These are phyloP conservation scores for Synergus itoensis DNA, from an alignment of 2,888 invertebrate genomes.

Conservation along the genomic window DNA sequence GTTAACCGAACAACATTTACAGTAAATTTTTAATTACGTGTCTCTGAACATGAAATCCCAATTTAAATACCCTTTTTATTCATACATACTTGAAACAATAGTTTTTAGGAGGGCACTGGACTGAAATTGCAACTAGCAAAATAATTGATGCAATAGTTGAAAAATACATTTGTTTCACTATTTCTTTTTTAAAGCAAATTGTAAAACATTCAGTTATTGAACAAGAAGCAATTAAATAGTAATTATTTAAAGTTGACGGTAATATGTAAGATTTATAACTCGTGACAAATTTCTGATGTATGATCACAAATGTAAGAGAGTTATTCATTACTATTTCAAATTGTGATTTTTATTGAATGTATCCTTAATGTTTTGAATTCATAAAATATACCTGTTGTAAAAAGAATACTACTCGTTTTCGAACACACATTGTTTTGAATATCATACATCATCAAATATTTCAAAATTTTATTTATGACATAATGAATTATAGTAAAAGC, in stretches of 20 bases:
- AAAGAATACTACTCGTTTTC: not conserved
- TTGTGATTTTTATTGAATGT: not conserved
- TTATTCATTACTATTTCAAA: not conserved
- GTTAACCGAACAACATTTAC: not conserved
- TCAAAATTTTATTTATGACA: not conserved
- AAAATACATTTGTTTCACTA: not conserved
- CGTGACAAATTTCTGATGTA: not conserved
- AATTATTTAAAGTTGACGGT: not conserved
- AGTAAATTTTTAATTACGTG: not conserved
- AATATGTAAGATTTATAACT: not conserved
- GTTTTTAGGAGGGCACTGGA: conserved; percentile 3
- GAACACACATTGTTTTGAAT: not conserved
- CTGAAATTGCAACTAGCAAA: conserved; percentile 14
- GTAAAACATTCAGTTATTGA: conserved; percentile 9
- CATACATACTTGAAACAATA: not conserved
- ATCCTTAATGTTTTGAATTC: not conserved
- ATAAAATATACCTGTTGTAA: conserved; percentile 1
- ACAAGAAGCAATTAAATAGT: not conserved
- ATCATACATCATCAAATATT: not conserved
- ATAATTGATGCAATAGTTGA: conserved; percentile 10
- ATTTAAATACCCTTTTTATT: conserved; percentile 3
- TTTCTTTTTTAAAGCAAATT: conserved; percentile 9
- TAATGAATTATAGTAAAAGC: not conserved
- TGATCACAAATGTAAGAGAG: not conserved
- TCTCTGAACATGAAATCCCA: conserved; percentile 7